Conservation (phyloP, 2,113 vertebrate species). For the Trichechus manatus region DNA sequence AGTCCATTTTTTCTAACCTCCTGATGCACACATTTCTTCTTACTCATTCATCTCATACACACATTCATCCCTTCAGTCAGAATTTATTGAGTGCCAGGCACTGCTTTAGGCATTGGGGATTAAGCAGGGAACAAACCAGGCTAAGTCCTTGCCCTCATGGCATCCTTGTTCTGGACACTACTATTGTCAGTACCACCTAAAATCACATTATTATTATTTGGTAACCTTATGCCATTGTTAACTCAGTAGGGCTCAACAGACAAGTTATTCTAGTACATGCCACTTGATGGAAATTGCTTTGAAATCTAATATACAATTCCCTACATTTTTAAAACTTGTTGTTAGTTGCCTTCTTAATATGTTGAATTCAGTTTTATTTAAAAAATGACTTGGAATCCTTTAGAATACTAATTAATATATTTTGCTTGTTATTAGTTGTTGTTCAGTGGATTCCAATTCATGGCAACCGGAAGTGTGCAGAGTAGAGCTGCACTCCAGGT, state of each 20-base stretch:
- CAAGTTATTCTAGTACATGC: neutral
- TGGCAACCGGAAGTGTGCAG: neutral
- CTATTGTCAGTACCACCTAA: neutral
- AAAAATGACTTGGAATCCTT: slow-evolving; percentile 24
- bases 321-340: slow-evolving; percentile 31
- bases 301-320: slow-evolving; percentile 19
- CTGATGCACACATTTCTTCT: neutral
- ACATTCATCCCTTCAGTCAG: neutral
- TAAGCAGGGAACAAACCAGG: neutral
- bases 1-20: neutral
- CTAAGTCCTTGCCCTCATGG: neutral
- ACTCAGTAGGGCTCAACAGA: neutral
- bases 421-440: neutral
- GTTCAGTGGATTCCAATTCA: neutral
- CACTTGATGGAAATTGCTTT: slow-evolving; percentile 19
- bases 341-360: neutral
- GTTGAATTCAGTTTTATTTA: slow-evolving; percentile 36
- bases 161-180: neutral
- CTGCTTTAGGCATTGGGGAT: neutral
- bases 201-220: neutral
- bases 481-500: neutral
- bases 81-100: no score
- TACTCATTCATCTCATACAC: neutral
- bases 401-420: slow-evolving; percentile 16
- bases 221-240: neutral